Evolutionary conservation across 2,113 vertebrate genomes (phyloP).

Genomic region (Sus scrofa): DNA sequence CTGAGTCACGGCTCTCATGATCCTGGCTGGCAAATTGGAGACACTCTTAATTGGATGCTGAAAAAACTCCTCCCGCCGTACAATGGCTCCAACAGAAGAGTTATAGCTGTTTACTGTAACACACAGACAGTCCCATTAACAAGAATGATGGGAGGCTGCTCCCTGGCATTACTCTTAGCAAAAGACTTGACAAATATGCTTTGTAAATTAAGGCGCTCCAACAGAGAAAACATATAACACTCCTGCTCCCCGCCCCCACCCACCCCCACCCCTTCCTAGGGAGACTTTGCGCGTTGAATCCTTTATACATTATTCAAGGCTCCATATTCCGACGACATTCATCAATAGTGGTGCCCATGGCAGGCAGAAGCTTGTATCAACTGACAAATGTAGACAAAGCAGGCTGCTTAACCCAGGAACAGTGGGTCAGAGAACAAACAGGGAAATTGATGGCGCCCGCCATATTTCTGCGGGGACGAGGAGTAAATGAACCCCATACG

Average conservation of each 20-base stretch:
- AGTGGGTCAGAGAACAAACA: constrained; percentile 89
- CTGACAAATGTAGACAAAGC: constrained; percentile 90
- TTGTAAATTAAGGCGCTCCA: constrained; percentile 91
- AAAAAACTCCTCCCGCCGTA: constrained; percentile 86
- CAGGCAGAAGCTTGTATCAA: constrained; percentile 88
- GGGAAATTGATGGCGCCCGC: constrained; percentile 88
- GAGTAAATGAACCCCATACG: constrained; percentile 86
- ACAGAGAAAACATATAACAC: constrained; percentile 89
- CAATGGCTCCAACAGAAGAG: constrained; percentile 88
- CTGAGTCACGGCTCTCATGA: constrained; percentile 77
- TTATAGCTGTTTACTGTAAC: constrained; percentile 93
- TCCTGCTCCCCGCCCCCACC: constrained; percentile 68
- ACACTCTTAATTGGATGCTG: constrained; percentile 89
- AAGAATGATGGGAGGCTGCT: constrained; percentile 91
- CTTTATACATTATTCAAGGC: constrained; percentile 91
- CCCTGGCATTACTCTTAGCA: constrained; percentile 91
- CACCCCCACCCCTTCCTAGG: constrained; percentile 62
- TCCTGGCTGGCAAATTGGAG: constrained; percentile 87
- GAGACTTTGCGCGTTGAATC: constrained; percentile 87
- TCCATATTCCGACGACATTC: constrained; percentile 86
- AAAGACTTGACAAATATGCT: constrained; percentile 92
- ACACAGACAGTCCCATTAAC: constrained; percentile 92
- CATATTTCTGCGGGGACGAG: constrained; percentile 86
- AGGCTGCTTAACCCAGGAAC: constrained; percentile 89
- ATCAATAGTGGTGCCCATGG: constrained; percentile 87